Conservation (phyloP, 1,140 invertebrate genomes). For the Brachystomella parvula region DNA sequence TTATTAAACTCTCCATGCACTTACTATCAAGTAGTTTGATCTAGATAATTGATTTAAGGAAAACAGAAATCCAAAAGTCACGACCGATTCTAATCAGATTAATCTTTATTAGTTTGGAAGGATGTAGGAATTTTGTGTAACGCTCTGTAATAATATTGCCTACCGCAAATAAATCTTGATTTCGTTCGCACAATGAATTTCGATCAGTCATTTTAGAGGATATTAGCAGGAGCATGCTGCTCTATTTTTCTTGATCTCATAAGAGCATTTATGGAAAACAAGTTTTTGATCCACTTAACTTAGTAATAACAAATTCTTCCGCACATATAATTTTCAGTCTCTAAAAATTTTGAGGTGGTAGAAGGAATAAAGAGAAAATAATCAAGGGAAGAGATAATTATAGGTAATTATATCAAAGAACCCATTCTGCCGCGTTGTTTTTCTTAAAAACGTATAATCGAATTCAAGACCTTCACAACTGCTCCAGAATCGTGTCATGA, state of each 20-base stretch:
- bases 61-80: too few species aligned
- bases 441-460: background rate
- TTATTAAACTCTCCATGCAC: too few species aligned
- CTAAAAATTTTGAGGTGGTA: background rate
- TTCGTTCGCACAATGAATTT: too few species aligned
- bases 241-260: background rate
- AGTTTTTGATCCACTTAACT: background rate
- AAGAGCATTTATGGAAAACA: background rate
- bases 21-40: too few species aligned
- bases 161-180: too few species aligned
- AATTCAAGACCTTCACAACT: background rate
- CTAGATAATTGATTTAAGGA: too few species aligned
- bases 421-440: background rate
- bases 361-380: background rate
- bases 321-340: background rate
- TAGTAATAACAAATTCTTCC: background rate
- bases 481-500: constrained; percentile 11
- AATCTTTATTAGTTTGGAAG: too few species aligned
- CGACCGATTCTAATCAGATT: too few species aligned
- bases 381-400: constrained; percentile 3
- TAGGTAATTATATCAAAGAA: constrained; percentile 4
- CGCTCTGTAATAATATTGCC: too few species aligned
- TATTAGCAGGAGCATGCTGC: background rate
- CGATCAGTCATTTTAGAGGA: too few species aligned
- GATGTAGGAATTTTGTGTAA: too few species aligned